Evolutionary conservation across 2,113 vertebrate genomes (phyloP).

Genomic region (Pseudonaja textilis): DNA sequence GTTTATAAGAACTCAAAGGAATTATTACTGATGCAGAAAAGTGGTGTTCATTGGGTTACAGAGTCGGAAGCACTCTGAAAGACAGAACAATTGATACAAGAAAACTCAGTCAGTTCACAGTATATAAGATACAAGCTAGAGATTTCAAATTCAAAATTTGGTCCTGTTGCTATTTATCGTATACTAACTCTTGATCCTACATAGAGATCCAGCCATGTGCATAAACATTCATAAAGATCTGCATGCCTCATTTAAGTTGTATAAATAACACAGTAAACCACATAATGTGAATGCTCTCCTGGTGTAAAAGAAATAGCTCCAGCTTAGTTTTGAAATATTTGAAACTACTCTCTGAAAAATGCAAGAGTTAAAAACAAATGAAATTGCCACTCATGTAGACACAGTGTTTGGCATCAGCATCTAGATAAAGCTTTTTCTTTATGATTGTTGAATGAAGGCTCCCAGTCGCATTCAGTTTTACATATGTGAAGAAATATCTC

Average conservation of each 20-base stretch:
- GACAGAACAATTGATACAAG: neutral
- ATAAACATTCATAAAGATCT: neutral
- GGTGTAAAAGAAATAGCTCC: neutral
- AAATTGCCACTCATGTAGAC: slow-evolving; percentile 53
- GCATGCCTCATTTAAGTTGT: neutral
- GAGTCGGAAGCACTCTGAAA: neutral
- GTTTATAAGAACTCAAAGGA: neutral
- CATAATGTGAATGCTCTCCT: neutral
- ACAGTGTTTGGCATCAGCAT: slow-evolving; percentile 47
- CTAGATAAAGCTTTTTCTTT: slow-evolving; percentile 61
- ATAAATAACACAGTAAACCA: neutral
- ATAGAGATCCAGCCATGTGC: neutral
- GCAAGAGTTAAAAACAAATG: slow-evolving; percentile 49
- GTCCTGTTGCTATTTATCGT: neutral
- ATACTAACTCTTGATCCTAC: neutral
- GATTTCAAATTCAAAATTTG: neutral
- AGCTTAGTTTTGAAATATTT: neutral
- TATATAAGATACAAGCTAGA: no score
- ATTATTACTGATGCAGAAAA: neutral
- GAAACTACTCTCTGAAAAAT: slow-evolving; percentile 24
- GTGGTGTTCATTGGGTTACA: neutral
- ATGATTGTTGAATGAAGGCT: slow-evolving; percentile 33
- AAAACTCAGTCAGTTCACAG: neutral
- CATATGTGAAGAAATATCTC: slow-evolving; percentile 64
- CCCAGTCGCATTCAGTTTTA: slow-evolving; percentile 55